phyloP scores from a whole-genome alignment of 2,113 vertebrate genomes.

The Scomber colias region DNA sequence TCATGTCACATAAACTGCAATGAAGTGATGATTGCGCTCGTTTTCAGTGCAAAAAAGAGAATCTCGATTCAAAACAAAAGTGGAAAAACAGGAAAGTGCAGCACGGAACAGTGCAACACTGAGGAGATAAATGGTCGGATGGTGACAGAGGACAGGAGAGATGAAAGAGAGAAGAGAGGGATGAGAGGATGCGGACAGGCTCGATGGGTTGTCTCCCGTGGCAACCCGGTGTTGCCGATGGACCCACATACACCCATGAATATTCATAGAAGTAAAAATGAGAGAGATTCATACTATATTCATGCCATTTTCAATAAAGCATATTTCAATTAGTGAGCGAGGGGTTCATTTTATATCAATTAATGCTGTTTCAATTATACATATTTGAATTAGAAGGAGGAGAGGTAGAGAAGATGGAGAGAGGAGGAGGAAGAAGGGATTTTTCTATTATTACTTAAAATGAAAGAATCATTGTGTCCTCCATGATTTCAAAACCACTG shows the following conservation, averaged over 20 bases:
- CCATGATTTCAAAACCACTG: background rate
- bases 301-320: slow-evolving; percentile 77
- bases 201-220: slow-evolving; percentile 71
- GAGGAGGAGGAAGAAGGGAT: slow-evolving; percentile 23
- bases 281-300: slow-evolving; percentile 69
- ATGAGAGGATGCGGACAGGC: slow-evolving; percentile 63
- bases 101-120: slow-evolving; percentile 11
- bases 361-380: slow-evolving; percentile 71
- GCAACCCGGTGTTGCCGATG: slow-evolving; percentile 70
- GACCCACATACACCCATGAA: slow-evolving; percentile 62
- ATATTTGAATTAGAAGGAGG: slow-evolving; percentile 64
- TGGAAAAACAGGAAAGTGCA: background rate
- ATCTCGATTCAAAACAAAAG: background rate
- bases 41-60: background rate
- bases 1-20: background rate
- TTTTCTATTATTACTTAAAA: background rate
- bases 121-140: slow-evolving; percentile 39
- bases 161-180: slow-evolving; percentile 68
- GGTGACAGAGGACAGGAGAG: slow-evolving; percentile 50
- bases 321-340: slow-evolving; percentile 71
- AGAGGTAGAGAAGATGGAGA: slow-evolving; percentile 26
- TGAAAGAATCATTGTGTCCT: background rate
- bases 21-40: background rate
- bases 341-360: slow-evolving; percentile 68
- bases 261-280: slow-evolving; percentile 67